Conservation (phyloP, 2,888 invertebrate species). For the Polydrusus pterygomalis region DNA sequence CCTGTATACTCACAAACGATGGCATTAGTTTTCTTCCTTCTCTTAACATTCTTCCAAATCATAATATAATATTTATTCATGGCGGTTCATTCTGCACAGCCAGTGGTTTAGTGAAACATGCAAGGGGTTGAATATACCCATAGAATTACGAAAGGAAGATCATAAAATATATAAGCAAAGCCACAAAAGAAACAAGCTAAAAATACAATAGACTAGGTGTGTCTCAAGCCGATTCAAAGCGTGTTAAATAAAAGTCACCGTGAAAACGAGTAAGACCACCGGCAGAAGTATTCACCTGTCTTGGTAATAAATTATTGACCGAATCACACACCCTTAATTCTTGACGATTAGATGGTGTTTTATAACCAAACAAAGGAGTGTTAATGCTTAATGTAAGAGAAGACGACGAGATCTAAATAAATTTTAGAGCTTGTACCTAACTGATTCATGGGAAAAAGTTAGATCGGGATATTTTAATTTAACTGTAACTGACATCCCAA, state of each 20-base stretch:
- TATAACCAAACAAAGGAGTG: neutral
- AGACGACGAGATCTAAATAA: too few species aligned
- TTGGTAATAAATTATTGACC: slow-evolving; percentile 43
- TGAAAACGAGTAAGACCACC: slow-evolving; percentile 52
- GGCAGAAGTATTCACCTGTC: slow-evolving; percentile 51
- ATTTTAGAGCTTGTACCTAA: too few species aligned
- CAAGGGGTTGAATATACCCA: slow-evolving; percentile 49
- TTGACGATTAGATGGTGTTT: slow-evolving; percentile 22
- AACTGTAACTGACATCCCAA: too few species aligned
- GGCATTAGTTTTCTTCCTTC: too few species aligned
- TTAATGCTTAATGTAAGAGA: neutral
- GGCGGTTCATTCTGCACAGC: slow-evolving; percentile 28
- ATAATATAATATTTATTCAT: slow-evolving; percentile 41
- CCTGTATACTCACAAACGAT: too few species aligned
- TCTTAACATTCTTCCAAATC: neutral
- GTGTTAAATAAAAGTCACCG: slow-evolving; percentile 52
- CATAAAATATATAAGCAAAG: slow-evolving; percentile 47
- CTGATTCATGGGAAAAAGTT: too few species aligned
- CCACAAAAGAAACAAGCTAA: slow-evolving; percentile 49
- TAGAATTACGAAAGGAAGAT: slow-evolving; percentile 43
- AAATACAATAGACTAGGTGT: slow-evolving; percentile 53
- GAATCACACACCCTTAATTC: slow-evolving; percentile 43
- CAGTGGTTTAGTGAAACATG: slow-evolving; percentile 42
- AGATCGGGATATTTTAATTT: too few species aligned
- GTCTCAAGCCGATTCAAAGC: slow-evolving; percentile 45